Evolutionary conservation across 2,888 invertebrate genomes (phyloP), one percentile per base, ranked within the genome.

Genomic region (Catocala sponsa): DNA sequence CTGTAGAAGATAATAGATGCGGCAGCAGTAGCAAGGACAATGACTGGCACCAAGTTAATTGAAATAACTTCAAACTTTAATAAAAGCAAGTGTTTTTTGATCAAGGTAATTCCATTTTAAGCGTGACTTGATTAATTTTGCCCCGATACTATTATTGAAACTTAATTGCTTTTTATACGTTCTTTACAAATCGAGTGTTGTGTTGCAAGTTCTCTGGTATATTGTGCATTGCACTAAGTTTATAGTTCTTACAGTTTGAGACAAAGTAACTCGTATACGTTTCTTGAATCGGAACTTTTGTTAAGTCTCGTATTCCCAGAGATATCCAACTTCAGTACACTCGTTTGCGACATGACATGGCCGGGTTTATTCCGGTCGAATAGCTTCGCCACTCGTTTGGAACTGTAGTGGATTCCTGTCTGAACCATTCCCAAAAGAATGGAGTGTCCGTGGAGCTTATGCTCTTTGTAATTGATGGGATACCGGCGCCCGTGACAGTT

Each of bases 381-480:
- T 69, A 48, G 63, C 51, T 43, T 44, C 52, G 59, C 51, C 48
- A 59, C 48, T 66, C 55, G 46, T 42, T 46, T 63, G 67, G 61
- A 63, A 65, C 35, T 76, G 62, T 77, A 72, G 73, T 70, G 74
- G 72, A 78, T 77, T 71, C 61, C 68, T 64, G 66, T 70, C 63
- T 46, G 62, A 55, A 66, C 65, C 46, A 65, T 63, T 70, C 69
- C 72, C 67, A 55, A 67, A 54, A 68, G 72, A 70, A 65, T 74
- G 58, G 64, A 65, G 69, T 71, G 72, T 74, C 78, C 68, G 61
- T 65, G 49, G 63, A 65, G 72, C 74, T 78, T 76, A 78, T 70
- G 68, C 63, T 70, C 68, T 64, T 64, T 67, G 74, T 78, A 74
- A 78, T 78, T 74, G 72, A 78, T 74, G 78, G 75, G 65, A 32